A percentile compares a stretch with the other conserved stretches of the same genome.
phyloP scores from a whole-genome alignment of 2,797 vertebrate species.

The Galaxias olidus region DNA sequence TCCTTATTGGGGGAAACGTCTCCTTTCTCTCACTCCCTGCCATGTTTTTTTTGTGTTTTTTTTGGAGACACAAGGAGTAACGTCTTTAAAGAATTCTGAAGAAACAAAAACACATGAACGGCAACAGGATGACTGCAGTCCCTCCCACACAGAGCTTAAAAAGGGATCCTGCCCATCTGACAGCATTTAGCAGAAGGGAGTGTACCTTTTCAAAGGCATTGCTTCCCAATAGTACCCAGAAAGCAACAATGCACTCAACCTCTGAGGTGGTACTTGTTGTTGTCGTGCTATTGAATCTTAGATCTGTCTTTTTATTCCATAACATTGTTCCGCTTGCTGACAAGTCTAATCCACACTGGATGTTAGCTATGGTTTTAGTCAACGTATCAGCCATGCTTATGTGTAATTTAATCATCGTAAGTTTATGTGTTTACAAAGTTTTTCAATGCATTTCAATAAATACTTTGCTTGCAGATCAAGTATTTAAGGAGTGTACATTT shows the following conservation, averaged over 20 bases:
- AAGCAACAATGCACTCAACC: conserved; percentile 6
- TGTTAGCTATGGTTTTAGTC: conserved; percentile 32
- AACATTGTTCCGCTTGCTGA: conserved; percentile 21
- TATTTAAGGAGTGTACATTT: too few relatives aligned
- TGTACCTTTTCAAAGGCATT: conserved; percentile 33
- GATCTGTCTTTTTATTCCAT: conserved; percentile 22
- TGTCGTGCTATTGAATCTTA: conserved; percentile 15
- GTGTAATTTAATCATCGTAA: too few relatives aligned
- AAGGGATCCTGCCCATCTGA: conserved; percentile 36
- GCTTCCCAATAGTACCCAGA: conserved; percentile 23
- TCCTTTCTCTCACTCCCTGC: conserved; percentile 22
- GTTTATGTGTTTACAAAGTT: too few relatives aligned
- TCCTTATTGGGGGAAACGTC: conserved; percentile 77
- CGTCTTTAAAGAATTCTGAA: conserved; percentile 74
- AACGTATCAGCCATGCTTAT: too few relatives aligned
- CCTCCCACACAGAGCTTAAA: conserved; percentile 37
- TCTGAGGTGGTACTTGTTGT: conserved; percentile 7
- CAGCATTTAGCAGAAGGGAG: conserved; percentile 44
- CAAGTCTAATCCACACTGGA: conserved; percentile 37
- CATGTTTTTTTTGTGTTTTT: conserved; percentile 17
- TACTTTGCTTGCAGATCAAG: too few relatives aligned
- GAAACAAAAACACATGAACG: conserved; percentile 69
- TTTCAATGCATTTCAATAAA: too few relatives aligned
- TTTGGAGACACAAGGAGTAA: conserved; percentile 77
- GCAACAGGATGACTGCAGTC: conserved; percentile 44